Evolutionary conservation across 2,888 invertebrate species (phyloP), one percentile per base, ranked within the genome.

Genomic region (Leptopilina drosophilae): DNA sequence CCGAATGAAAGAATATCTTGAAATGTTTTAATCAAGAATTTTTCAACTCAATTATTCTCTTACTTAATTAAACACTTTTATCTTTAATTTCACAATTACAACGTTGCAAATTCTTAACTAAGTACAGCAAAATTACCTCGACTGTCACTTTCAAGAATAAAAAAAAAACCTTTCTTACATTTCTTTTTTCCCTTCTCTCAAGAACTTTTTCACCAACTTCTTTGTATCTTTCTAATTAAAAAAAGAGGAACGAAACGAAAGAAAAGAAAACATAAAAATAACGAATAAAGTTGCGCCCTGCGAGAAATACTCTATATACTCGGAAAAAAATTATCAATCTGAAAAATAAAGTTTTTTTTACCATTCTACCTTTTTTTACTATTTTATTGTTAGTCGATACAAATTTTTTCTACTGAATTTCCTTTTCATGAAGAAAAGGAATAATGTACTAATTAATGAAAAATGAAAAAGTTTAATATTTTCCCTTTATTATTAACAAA

Each of bases 11-110:
- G 9, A 15, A 62, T 15, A 62, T 20, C 62, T 62, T 6, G 62
- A 62, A 62, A 62, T 62, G 20, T 20, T 62, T 20, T 62, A 62
- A 62, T 62, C 62, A 62, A 62, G 62, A n/a, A 62, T 62, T 62
- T 62, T 62, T 62, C 62, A 62, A 15, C 62, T 62, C 62, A 62
- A n/a, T 62, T 62, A 62, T 64, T 33, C 11, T 64, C 40, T 64
- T 33, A 64, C 40, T 64, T 64, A 64, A 26, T 64, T 64, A 40
- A 64, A 64, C 64, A 64, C 64, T 73, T 73, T 33, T n/a, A n/a
- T 56, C n/a, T n/a, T 56, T 56, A 8, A 69, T 33, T 33, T 73
- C 9, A 15, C 15, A 12, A 56, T 33, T 56, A 73, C 73, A 15
- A n/a, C 11, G 64, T 64, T 53, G 11, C 14, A n/a, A 20, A 33